Percentiles rank a stretch among this genome's conserved stretches.
These are phyloP conservation scores for Lathamus discolor DNA, from an alignment of 2,113 vertebrate genomes.

Conservation along the genomic window DNA sequence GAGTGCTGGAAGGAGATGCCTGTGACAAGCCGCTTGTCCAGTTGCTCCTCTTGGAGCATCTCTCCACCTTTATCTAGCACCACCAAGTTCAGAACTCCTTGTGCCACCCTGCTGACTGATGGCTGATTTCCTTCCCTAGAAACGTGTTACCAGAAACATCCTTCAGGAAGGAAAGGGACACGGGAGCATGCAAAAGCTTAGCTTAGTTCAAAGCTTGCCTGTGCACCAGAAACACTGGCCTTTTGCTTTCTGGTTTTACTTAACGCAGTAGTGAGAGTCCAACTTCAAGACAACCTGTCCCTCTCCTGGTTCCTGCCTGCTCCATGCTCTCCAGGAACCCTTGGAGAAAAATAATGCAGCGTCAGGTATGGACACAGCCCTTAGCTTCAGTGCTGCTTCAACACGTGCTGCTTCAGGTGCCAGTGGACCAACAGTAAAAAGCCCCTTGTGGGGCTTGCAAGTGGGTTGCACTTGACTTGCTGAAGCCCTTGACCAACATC, in stretches of 20 bases:
- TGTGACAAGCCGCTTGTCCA: neutral
- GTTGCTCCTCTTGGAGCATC: neutral
- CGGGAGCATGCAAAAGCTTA: neutral
- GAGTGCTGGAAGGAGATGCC: neutral
- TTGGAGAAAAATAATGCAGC: neutral
- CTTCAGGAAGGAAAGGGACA: neutral
- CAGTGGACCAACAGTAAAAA: neutral
- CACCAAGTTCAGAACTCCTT: neutral
- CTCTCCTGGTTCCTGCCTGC: neutral
- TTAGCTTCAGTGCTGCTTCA: neutral
- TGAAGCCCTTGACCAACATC: neutral
- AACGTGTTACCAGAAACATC: neutral
- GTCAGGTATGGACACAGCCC: neutral
- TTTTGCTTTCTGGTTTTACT: neutral
- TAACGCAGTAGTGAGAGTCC: neutral
- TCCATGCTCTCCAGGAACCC: neutral
- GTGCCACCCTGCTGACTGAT: neutral
- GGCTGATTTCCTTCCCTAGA: neutral
- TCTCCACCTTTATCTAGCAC: neutral
- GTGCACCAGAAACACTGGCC: neutral
- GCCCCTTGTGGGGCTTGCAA: too few relatives aligned
- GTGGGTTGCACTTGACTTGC: neutral
- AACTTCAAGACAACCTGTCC: neutral
- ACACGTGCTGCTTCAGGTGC: neutral
- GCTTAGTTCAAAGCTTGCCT: neutral